Percentiles rank a stretch among this genome's conserved stretches.
Conservation (phyloP, 1,140 invertebrate genomes). For the Pinna nobilis region DNA sequence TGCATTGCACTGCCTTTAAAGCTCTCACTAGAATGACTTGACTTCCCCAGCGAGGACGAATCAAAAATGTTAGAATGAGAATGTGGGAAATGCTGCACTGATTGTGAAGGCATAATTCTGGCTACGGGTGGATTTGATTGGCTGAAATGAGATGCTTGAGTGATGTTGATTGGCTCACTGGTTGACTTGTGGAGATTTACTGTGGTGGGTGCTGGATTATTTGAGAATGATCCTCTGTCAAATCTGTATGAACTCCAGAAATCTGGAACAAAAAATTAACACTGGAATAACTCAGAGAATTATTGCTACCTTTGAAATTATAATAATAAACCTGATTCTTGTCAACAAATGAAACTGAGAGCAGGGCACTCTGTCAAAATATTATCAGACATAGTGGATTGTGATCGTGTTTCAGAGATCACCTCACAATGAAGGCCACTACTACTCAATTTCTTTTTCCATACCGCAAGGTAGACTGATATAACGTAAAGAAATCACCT, state of each 20-base stretch:
- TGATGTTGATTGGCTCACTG: conserved; percentile 69
- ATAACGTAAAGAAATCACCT: no score
- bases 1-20: background rate
- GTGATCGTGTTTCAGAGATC: no score
- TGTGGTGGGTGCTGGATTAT: no score
- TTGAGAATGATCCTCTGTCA: conserved; percentile 40
- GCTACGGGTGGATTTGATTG: background rate
- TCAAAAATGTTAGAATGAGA: background rate
- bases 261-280: conserved; percentile 78
- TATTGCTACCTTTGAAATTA: no score
- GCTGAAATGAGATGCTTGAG: conserved; percentile 16
- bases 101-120: background rate
- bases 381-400: no score
- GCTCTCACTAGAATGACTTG: conserved; percentile 7
- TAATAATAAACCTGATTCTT: no score
- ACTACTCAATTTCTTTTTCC: no score
- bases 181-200: conserved; percentile 61
- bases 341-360: no score
- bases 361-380: no score
- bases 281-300: no score
- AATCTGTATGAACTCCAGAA: conserved; percentile 89
- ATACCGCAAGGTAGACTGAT: no score
- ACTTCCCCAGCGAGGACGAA: conserved; percentile 2
- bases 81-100: background rate
- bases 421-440: no score